A percentile compares a stretch with the other conserved stretches of the same genome.
Conservation (phyloP, 2,888 invertebrate species). For the Zhengitettix transpicula region DNA sequence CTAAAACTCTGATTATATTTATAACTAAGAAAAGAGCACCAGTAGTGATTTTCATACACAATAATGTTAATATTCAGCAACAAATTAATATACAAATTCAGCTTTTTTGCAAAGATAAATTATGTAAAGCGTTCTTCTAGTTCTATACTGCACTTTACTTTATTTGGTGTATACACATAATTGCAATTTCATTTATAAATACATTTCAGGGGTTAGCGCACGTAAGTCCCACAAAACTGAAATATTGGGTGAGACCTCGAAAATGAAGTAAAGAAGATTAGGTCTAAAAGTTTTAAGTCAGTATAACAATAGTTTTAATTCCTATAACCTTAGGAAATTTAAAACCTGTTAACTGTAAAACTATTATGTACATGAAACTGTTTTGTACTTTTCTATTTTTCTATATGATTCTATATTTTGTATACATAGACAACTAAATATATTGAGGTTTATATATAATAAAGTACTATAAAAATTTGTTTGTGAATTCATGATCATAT, state of each 20-base stretch:
- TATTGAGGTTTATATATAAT: too few relatives aligned
- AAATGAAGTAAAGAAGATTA: slow-evolving; percentile 2
- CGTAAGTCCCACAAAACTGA: slow-evolving; percentile 6
- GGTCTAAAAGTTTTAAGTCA: background rate
- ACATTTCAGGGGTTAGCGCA: slow-evolving; percentile 6
- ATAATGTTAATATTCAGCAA: background rate
- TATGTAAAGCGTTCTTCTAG: background rate
- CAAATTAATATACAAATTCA: background rate
- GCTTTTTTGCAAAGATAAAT: background rate
- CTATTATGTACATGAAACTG: too few relatives aligned
- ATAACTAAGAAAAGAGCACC: too few relatives aligned
- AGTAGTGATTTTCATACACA: background rate
- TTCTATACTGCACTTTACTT: background rate
- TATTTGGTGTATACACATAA: background rate
- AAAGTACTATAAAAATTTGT: too few relatives aligned
- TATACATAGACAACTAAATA: too few relatives aligned
- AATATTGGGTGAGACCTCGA: slow-evolving; percentile 7
- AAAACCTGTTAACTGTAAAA: too few relatives aligned
- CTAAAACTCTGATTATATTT: too few relatives aligned
- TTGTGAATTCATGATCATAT: too few relatives aligned
- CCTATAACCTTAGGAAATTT: too few relatives aligned
- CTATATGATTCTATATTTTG: too few relatives aligned
- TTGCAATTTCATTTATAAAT: background rate
- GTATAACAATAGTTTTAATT: too few relatives aligned
- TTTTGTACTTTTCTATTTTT: too few relatives aligned